Evolutionary conservation across 2,113 vertebrate species (phyloP), one percentile per base, ranked within the genome.

Genomic region (Vicugna pacos): DNA sequence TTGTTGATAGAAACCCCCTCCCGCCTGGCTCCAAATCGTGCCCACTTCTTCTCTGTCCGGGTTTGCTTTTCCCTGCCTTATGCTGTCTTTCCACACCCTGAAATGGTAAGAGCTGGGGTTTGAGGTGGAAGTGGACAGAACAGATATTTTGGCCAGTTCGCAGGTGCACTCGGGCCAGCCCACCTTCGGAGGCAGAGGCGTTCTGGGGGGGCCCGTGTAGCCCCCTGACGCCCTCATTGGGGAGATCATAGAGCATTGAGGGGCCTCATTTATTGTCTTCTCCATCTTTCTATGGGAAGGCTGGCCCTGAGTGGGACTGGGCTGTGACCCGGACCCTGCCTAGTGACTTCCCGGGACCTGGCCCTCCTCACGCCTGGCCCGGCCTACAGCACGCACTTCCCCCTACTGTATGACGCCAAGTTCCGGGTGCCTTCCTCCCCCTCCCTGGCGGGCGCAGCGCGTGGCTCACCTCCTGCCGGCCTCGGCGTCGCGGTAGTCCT

Each of bases 401-500:
- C n/a, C n/a, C 52, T n/a, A 2, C 12, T 2, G 58, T 38, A 48
- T 3, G 60, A 38, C 4, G 30, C 24, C 0, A 48, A 35, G 35
- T 30, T 12, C 85, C 0, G 0, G 46, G 64, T 3, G 4, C 24
- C 0, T 4, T 1, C 1, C 70, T n/a, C 19, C 15, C 26, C 9
- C 42, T 6, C 17, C 56, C 8, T 0, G 0, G 7, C 35, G 35
- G 42, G 2, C 32, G 13, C 0, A 1, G 28, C 0, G 15, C 46
- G 5, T 0, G 5, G 30, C 99, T 99, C 97, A 99, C 99, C 99
- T 98, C 97, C 98, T 96, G 76, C 99, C 99, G 0, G 98, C 98
- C 96, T 99, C 99, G 0, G 99, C 99, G 2, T 99, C 99, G 1
- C 99, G 98, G 98, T 99, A 99, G 97, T 99, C 99, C 96, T 99